Evolutionary conservation across 1,140 invertebrate species (phyloP), one percentile per base, ranked within the genome.

Genomic region (Pogonognathellus flavescens): DNA sequence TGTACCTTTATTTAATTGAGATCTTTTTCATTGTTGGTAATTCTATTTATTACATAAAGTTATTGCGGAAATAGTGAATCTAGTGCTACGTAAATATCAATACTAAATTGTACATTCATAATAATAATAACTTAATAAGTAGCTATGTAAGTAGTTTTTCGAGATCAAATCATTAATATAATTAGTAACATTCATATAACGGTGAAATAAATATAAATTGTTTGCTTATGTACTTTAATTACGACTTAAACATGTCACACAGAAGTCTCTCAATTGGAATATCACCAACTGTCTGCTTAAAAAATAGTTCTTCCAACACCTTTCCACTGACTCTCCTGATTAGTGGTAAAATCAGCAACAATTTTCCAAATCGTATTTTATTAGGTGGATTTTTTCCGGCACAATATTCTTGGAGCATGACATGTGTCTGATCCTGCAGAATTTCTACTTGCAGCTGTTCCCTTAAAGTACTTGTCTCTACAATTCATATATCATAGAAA

Each of bases 371-470:
- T 16, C 95, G 91, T 1, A 92, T 92, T 85, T 93, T 91, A 62
- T 93, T 92, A 14, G 88, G 86, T 84, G 84, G 89, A 70, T 41
- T 84, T 84, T 84, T 89, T 82, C 85, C 85, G 85, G 88, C 82
- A 88, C 92, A 93, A 86, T 93, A 93, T 84, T 95, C 94, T 84
- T 94, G 93, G 2, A 96, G 91, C 90, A 95, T 93, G 8, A 94
- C 91, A 53, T 96, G 93, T 0, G 94, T 94, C 90, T 96, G 95
- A 87, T 96, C 95, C 91, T 96, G 95, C 0, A 95, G 89, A 0
- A 93, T 90, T 89, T 95, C 93, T 3, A 95, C 92, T 86, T 94
- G 92, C 1, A 91, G 89, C 0, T 92, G 90, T 86, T 94, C 92
- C 57, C 92, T 92, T n/a, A 95, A 90, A 2, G 93, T 94, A 87